A percentile compares a stretch with the other conserved stretches of the same genome.
phyloP scores from a whole-genome alignment of 2,888 invertebrate species.

The Diadromus collaris region DNA sequence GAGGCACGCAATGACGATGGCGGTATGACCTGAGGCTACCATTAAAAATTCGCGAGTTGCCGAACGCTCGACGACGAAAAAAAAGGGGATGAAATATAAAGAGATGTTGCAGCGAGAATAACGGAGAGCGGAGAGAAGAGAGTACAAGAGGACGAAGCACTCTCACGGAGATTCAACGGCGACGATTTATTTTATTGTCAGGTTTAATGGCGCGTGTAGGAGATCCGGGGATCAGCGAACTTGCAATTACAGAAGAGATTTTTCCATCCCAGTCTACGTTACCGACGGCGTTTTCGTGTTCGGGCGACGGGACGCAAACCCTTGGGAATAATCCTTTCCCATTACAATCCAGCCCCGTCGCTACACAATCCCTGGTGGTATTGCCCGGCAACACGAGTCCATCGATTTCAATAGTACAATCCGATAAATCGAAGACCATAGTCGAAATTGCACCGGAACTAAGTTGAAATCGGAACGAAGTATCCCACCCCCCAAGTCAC shows the following conservation, averaged over 20 bases:
- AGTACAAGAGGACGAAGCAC: conserved; percentile 38
- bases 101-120: conserved; percentile 52
- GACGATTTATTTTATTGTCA: conserved; percentile 65
- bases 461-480: conserved; percentile 28
- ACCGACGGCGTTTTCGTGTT: neutral
- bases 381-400: neutral
- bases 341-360: conserved; percentile 21
- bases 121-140: conserved; percentile 38
- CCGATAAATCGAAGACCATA: conserved; percentile 35
- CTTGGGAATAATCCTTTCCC: conserved; percentile 53
- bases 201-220: conserved; percentile 61
- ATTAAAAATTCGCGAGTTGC: conserved; percentile 61
- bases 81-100: conserved; percentile 45
- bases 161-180: conserved; percentile 46
- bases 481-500: too few relatives aligned
- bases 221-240: conserved; percentile 62
- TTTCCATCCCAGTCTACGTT: conserved; percentile 18
- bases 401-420: conserved; percentile 44
- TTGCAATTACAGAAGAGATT: conserved; percentile 61
- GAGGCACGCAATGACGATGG: conserved; percentile 18
- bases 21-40: conserved; percentile 53
- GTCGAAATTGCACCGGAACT: conserved; percentile 22
- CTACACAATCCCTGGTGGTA: conserved; percentile 25
- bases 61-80: conserved; percentile 34
- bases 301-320: conserved; percentile 23